Base-by-base conservation (phyloP, 2,113 vertebrate species). In the Cromileptes altivelis region DNA sequence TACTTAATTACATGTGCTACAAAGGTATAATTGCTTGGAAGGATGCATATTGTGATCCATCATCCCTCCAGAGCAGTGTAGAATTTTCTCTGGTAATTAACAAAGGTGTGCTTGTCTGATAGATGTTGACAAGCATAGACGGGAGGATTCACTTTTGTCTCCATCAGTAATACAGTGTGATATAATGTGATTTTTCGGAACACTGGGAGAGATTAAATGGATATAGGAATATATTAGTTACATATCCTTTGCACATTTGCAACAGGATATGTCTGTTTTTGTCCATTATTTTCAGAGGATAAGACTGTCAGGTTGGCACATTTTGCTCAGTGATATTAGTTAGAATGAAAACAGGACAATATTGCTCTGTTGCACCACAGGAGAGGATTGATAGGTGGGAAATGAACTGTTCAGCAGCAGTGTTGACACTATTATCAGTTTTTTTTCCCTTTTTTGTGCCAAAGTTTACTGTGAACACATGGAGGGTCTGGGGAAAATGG, bases 1-100 rank as follows among this genome's bases (percentile, higher is more conserved):
- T 91, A 92, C 92, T 90, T 94, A 95, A 95, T 95, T 94, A 91
- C 93, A 95, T 92, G 91, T 93, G 93, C 85, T 93, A 94, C 90
- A 94, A 94, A 93, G 88, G 84, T 94, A 95, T 93, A 95, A 95
- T 94, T 95, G 90, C 85, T 91, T 91, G 89, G 91, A 94, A 94
- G 92, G 92, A 92, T 94, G 90, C 91, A 91, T 86, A 90, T 93
- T 81, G 81, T 80, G 88, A 94, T 95, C 93, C 88, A 94, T 94
- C 94, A 94, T 89, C 78, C 76, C 85, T 88, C 83, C 73, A 82
- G 72, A 92, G 89, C 91, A 87, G 78, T 85, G 80, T 78, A 60
- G 77, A 82, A 85, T 93, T 88, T 91, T 92, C 81, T 87, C 82
- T 89, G 53, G 85, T 91, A 93, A 95, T 95, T 95, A 93, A 89